phyloP scores from a whole-genome alignment of 1,140 invertebrate species.

The Harlomillsia oculata region DNA sequence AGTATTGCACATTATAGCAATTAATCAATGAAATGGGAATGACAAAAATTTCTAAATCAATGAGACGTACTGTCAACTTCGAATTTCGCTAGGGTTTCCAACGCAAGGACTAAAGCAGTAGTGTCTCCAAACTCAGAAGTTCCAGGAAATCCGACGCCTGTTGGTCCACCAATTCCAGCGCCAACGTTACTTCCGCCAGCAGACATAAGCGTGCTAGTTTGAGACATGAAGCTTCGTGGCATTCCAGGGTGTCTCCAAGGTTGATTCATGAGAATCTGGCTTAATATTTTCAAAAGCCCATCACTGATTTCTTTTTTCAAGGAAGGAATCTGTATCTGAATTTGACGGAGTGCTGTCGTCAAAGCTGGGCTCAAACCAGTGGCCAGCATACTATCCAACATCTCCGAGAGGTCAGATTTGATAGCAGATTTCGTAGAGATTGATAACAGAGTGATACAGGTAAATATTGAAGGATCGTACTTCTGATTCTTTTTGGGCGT shows the following conservation, averaged over 20 bases:
- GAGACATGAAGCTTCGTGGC: slow-evolving; percentile 40
- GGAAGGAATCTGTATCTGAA: slow-evolving; percentile 76
- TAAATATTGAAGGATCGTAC: slow-evolving; percentile 83
- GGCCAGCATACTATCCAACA: slow-evolving; percentile 84
- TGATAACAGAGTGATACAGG: slow-evolving; percentile 85
- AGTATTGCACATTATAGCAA: neutral
- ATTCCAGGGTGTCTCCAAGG: slow-evolving; percentile 67
- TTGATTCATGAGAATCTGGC: slow-evolving; percentile 77
- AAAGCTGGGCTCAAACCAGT: slow-evolving; percentile 82
- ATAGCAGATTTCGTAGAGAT: slow-evolving; percentile 70
- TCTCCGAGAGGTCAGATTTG: slow-evolving; percentile 64
- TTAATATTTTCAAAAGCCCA: slow-evolving; percentile 76
- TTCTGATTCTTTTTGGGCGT: slow-evolving; percentile 42
- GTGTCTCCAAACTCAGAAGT: slow-evolving; percentile 56
- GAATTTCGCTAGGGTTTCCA: slow-evolving; percentile 89
- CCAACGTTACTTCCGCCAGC: neutral
- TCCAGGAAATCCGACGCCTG: slow-evolving; percentile 13
- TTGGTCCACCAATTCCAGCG: neutral
- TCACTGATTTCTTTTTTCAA: slow-evolving; percentile 86
- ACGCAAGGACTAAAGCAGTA: slow-evolving; percentile 75
- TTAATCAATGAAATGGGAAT: neutral
- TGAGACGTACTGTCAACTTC: slow-evolving; percentile 68
- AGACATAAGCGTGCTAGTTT: neutral
- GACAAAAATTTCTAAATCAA: neutral
- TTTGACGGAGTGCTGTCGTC: slow-evolving; percentile 78